phyloP scores from a whole-genome alignment of 2,888 invertebrate species.

The Prosapia bicincta region DNA sequence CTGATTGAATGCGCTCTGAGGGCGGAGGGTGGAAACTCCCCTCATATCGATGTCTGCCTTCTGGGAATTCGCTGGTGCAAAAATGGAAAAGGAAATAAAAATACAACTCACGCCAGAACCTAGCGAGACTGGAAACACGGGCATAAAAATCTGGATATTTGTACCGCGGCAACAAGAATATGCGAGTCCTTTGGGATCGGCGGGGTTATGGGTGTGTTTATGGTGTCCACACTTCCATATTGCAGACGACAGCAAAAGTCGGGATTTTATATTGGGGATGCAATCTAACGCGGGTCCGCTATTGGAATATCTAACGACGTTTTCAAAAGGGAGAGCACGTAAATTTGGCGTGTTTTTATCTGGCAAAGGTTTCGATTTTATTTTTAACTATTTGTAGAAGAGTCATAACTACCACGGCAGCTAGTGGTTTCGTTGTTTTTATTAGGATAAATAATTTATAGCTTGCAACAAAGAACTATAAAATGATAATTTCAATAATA shows the following conservation, averaged over 20 bases:
- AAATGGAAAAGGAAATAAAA: neutral
- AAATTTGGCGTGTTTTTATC: too few relatives aligned
- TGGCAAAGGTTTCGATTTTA: too few relatives aligned
- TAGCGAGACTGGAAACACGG: neutral
- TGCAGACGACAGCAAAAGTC: neutral
- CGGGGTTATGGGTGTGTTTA: neutral
- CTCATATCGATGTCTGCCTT: neutral
- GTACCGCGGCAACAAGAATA: neutral
- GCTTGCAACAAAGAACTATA: too few relatives aligned
- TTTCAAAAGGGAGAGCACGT: neutral
- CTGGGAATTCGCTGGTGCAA: neutral
- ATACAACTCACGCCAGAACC: neutral
- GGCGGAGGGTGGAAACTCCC: neutral
- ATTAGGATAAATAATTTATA: too few relatives aligned
- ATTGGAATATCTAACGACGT: neutral
- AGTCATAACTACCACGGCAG: too few relatives aligned
- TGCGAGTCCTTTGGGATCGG: neutral
- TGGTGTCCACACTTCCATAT: neutral
- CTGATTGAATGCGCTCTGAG: slow-evolving; percentile 16
- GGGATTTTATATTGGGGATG: neutral
- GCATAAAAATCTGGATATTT: neutral
- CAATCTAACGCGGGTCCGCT: neutral
- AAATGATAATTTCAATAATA: too few relatives aligned
- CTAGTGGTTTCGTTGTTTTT: too few relatives aligned
- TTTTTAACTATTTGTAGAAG: too few relatives aligned